Conservation (phyloP, 2,888 invertebrate genomes). For the Plagiodera versicolora region DNA sequence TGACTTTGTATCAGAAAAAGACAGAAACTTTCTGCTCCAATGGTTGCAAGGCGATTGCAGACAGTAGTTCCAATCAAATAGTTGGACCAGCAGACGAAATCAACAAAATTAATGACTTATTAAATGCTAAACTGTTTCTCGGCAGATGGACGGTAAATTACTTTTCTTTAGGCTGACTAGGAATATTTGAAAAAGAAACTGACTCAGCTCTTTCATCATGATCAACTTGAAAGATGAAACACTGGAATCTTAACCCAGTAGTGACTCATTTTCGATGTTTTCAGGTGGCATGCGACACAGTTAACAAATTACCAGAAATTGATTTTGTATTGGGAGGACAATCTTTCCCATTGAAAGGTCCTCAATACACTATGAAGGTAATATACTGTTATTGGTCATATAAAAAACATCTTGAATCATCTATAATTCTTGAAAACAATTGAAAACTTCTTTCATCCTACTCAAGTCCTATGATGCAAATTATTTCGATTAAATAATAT, state of each 20-base stretch:
- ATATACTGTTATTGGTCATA: neutral
- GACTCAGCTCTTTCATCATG: too few species aligned
- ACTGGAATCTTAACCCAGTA: too few species aligned
- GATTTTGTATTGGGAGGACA: slow-evolving; percentile 62
- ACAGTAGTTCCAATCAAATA: slow-evolving; percentile 54
- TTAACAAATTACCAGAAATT: slow-evolving; percentile 63
- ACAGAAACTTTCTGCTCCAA: slow-evolving; percentile 44
- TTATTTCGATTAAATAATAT: too few species aligned
- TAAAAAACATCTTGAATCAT: too few species aligned
- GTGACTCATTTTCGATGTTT: slow-evolving; percentile 28
- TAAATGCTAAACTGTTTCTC: slow-evolving; percentile 48
- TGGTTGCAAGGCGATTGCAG: slow-evolving; percentile 52
- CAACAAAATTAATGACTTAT: slow-evolving; percentile 48
- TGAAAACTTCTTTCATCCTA: too few species aligned
- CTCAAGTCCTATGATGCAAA: too few species aligned
- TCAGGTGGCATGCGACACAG: slow-evolving; percentile 63
- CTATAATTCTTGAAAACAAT: neutral
- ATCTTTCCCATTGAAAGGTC: slow-evolving; percentile 62
- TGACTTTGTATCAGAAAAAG: slow-evolving; percentile 13
- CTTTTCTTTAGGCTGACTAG: too few species aligned
- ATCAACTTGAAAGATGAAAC: too few species aligned
- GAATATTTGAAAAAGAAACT: too few species aligned
- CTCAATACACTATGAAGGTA: slow-evolving; percentile 36
- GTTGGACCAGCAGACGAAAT: slow-evolving; percentile 53
- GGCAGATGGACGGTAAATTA: slow-evolving; percentile 45